These are phyloP conservation scores for Melanotaenia trifasciata DNA, from an alignment of 2,797 vertebrate species.

Conservation along the genomic window DNA sequence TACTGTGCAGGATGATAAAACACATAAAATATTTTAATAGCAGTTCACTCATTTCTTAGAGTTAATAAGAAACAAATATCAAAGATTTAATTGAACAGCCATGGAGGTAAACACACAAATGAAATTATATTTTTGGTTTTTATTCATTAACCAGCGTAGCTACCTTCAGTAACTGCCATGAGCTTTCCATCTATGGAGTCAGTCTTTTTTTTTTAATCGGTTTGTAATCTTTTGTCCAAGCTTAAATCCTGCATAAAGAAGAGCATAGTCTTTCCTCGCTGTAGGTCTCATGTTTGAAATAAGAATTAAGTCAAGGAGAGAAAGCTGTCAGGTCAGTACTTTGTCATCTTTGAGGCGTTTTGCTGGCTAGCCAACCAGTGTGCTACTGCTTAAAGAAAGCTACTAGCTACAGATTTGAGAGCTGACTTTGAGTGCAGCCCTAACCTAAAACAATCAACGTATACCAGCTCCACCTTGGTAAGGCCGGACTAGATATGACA, in stretches of 20 bases:
- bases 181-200: background rate
- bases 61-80: background rate
- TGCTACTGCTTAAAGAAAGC: background rate
- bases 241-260: background rate
- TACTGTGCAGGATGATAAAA: background rate
- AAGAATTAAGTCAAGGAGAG: background rate
- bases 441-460: background rate
- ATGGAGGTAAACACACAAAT: background rate
- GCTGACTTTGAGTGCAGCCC: background rate
- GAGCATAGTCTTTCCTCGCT: background rate
- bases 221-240: conserved; percentile 2
- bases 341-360: background rate
- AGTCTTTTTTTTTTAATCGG: background rate
- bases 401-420: background rate
- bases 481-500: background rate
- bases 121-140: background rate
- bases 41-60: background rate
- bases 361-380: background rate
- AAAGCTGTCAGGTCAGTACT: background rate
- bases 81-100: background rate
- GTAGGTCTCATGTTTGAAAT: background rate
- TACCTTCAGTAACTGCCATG: background rate
- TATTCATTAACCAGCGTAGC: background rate
- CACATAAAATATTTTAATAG: background rate
- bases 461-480: background rate